These are phyloP conservation scores for Theristus sp. DNA, from an alignment of 2,888 invertebrate genomes.

Conservation along the genomic window DNA sequence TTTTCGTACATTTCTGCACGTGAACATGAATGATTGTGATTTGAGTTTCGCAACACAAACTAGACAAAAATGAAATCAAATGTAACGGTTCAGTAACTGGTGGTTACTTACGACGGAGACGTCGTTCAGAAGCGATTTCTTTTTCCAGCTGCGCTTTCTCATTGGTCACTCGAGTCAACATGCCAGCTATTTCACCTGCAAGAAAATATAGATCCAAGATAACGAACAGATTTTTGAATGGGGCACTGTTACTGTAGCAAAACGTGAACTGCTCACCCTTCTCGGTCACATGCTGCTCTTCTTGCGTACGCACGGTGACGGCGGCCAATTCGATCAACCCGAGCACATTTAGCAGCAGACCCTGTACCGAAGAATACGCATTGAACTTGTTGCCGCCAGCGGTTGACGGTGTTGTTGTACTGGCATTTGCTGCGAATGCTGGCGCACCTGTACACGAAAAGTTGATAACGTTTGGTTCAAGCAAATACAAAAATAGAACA, in stretches of 20 bases:
- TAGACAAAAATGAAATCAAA: neutral
- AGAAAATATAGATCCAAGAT: too few relatives aligned
- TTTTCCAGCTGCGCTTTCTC: neutral
- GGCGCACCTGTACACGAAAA: too few relatives aligned
- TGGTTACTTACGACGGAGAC: neutral
- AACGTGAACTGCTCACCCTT: slow-evolving; percentile 60
- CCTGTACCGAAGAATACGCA: slow-evolving; percentile 64
- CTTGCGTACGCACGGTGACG: slow-evolving; percentile 85
- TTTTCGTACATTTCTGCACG: neutral
- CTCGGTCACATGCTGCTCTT: slow-evolving; percentile 82
- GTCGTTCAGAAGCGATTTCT: neutral
- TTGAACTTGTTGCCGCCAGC: too few relatives aligned
- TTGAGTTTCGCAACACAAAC: neutral
- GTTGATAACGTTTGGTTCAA: too few relatives aligned
- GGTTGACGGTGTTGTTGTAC: too few relatives aligned
- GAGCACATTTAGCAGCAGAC: slow-evolving; percentile 79
- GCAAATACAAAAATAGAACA: too few relatives aligned
- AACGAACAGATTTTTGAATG: too few relatives aligned
- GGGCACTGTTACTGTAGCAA: too few relatives aligned
- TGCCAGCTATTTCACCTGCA: neutral
- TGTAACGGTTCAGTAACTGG: neutral
- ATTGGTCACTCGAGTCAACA: neutral
- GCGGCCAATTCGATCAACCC: slow-evolving; percentile 89
- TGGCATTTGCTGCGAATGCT: too few relatives aligned
- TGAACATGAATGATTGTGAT: neutral